These are phyloP conservation scores for Neelides folsomi DNA, from an alignment of 2,888 invertebrate species.

Conservation along the genomic window DNA sequence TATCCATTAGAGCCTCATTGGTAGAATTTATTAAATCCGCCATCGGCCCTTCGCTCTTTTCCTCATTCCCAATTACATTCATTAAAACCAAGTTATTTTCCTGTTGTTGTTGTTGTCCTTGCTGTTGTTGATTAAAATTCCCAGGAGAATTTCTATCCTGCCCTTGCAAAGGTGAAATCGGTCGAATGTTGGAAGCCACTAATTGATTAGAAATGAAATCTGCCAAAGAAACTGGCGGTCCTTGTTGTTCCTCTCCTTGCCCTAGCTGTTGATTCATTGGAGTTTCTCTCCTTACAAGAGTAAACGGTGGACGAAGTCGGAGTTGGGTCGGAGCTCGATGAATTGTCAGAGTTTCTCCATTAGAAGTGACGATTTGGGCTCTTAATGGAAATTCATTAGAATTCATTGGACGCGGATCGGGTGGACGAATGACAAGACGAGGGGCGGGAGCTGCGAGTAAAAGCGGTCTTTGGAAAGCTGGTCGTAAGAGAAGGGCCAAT, in stretches of 20 bases:
- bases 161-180: conserved; percentile 26
- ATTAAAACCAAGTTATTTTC: conserved; percentile 1
- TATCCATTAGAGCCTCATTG: background rate
- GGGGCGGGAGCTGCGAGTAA: conserved; percentile 6
- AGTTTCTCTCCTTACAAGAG: too few species aligned
- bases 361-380: conserved; percentile 32
- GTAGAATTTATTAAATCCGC: background rate
- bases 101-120: background rate
- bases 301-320: conserved; percentile 18
- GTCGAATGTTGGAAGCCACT: conserved; percentile 32
- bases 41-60: background rate
- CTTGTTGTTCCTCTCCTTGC: conserved; percentile 8
- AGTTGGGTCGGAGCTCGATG: conserved; percentile 26
- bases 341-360: conserved; percentile 32
- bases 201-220: conserved; percentile 33
- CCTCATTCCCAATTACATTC: conserved; percentile 1
- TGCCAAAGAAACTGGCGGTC: conserved; percentile 22
- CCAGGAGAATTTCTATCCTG: conserved; percentile 9
- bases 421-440: conserved; percentile 11
- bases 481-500: conserved; percentile 26
- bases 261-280: background rate
- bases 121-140: background rate
- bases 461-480: background rate
- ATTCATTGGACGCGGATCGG: background rate
- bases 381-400: conserved; percentile 23